Conservation (phyloP, 92 coral and sea anemone species). For the Epizoanthus stellaris region DNA sequence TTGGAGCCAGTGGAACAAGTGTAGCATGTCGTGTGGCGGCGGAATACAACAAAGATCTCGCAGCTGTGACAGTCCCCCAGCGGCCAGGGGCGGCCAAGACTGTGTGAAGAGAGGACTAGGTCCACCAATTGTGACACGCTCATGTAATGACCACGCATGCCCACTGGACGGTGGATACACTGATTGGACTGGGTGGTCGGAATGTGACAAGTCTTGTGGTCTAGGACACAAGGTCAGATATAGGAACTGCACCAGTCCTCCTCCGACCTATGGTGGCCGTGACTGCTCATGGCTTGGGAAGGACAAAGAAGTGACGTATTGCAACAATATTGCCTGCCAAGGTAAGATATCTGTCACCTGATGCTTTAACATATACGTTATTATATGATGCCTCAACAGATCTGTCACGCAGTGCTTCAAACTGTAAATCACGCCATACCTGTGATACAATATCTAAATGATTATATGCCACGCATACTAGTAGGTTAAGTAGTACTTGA, state of each 20-base stretch:
- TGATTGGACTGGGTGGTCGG: slow-evolving; percentile 96
- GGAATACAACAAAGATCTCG: slow-evolving; percentile 85
- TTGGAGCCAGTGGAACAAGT: slow-evolving; percentile 94
- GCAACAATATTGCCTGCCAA: slow-evolving; percentile 84
- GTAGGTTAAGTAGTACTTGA: too few relatives aligned
- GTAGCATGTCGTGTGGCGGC: slow-evolving; percentile 91
- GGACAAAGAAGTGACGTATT: slow-evolving; percentile 73
- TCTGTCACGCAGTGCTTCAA: not conserved
- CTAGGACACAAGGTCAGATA: slow-evolving; percentile 82
- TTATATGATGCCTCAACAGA: not conserved
- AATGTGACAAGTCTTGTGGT: slow-evolving; percentile 91
- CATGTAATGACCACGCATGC: slow-evolving; percentile 75
- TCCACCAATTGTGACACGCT: slow-evolving; percentile 72
- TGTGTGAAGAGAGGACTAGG: slow-evolving; percentile 80
- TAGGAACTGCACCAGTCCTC: slow-evolving; percentile 88
- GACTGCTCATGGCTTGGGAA: slow-evolving; percentile 89
- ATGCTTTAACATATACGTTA: not conserved
- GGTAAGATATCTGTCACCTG: slow-evolving; percentile 57
- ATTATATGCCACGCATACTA: too few relatives aligned
- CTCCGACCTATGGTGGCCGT: slow-evolving; percentile 86
- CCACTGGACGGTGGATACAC: slow-evolving; percentile 95
- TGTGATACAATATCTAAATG: not conserved
- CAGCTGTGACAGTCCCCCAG: slow-evolving; percentile 85
- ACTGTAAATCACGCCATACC: not conserved
- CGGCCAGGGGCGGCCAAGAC: slow-evolving; percentile 88